Base-by-base conservation (phyloP, 2,113 vertebrate species). In the Forbesichthys agassizii region DNA sequence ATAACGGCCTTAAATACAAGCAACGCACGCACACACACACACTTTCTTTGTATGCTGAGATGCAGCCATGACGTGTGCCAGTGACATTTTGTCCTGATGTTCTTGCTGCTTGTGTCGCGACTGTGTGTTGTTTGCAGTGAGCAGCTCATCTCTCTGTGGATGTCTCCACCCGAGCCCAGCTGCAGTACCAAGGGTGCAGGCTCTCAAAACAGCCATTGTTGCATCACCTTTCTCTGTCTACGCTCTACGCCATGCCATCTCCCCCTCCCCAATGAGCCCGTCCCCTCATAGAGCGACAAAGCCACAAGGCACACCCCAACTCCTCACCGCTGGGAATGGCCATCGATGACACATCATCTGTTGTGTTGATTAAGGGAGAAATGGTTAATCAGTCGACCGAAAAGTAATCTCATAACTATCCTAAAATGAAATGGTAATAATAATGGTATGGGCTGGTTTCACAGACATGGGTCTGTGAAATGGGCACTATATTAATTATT, bases 181-280 rank as follows among this genome's bases (percentile, higher is more conserved):
- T 18, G 0, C n/a, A 27, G 10, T 33, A 55, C 79, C 36, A 9
- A 10, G 33, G 62, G 27, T 54, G 61, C 64, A 52, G n/a, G 49
- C 59, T 62, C 48, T 64, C 13, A 51, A 63, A 69, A 48, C 33
- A 69, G 36, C 64, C 18, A 3, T 18, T 6, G 36, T 78, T 74
- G 52, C 64, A 75, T 69, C 71, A 71, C 48, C 52, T 66, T 64
- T 74, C n/a, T 67, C 18, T 52, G 12, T 68, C 14, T 48, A 5
- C 13, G 16, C 60, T 27, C 47, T 62, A 54, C 63, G 59, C 64
- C 20, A 27, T 27, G 27, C 27, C 27, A 27, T 27, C 27, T 42
- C 68, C 66, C 48, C 49, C 51, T 60, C 54, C 18, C 48, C 74
- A 80, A 83, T 27, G 27, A 27, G 77, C 81, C 73, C 65, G 55